Evolutionary conservation across 1,140 invertebrate species (phyloP).

Genomic region (Neodiprion lecontei): DNA sequence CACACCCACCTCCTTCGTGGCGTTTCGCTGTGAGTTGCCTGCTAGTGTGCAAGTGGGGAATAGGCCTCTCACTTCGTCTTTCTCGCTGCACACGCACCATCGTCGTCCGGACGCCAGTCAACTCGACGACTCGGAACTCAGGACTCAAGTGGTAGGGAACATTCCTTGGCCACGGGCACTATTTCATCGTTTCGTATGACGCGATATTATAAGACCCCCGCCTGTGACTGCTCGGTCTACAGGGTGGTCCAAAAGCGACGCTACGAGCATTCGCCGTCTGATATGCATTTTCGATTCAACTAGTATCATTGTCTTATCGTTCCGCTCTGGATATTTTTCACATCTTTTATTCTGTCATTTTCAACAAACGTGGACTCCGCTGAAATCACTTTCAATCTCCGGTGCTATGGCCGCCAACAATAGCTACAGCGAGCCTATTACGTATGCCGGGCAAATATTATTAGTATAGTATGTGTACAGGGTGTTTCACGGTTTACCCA

Average conservation of each 20-base stretch:
- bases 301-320: no score
- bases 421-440: no score
- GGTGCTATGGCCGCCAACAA: no score
- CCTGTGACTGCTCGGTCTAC: conserved; percentile 55
- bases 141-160: conserved; percentile 59
- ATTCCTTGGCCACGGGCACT: conserved; percentile 61
- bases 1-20: no score
- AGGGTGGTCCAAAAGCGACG: conserved; percentile 58
- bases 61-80: no score
- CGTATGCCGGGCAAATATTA: no score
- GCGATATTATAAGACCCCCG: conserved; percentile 63
- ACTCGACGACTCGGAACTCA: conserved; percentile 47
- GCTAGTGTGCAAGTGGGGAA: conserved; percentile 2
- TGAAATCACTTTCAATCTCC: no score
- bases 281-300: no score
- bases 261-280: conserved; percentile 10
- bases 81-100: conserved; percentile 45
- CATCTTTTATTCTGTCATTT: background rate
- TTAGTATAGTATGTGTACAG: no score
- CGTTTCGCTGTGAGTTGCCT: background rate
- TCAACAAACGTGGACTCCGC: background rate
- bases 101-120: conserved; percentile 56
- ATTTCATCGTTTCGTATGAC: conserved; percentile 63
- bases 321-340: background rate
- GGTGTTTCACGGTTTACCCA: no score